Evolutionary conservation across 1,140 invertebrate species (phyloP).

Genomic region (Bombyx mandarina): DNA sequence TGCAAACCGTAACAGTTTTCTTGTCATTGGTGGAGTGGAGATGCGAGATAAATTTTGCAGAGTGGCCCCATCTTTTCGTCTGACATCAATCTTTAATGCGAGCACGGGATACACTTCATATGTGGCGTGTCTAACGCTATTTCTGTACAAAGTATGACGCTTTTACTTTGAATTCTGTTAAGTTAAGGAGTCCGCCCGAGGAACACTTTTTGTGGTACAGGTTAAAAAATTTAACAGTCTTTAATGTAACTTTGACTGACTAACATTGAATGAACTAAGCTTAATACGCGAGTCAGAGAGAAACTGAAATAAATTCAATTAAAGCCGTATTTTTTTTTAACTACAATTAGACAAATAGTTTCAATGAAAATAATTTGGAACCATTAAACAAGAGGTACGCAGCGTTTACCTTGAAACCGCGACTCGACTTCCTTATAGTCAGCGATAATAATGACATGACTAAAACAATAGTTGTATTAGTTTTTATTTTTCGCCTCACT

Average conservation of each 20-base stretch:
- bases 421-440: conserved; percentile 56
- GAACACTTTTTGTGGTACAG: not conserved
- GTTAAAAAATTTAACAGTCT: too few relatives aligned
- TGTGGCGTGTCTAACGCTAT: conserved; percentile 54
- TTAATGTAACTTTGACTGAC: too few relatives aligned
- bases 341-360: conserved; percentile 4
- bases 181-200: too few relatives aligned
- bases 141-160: conserved; percentile 38
- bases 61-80: conserved; percentile 70
- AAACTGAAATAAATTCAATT: too few relatives aligned
- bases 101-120: conserved; percentile 58
- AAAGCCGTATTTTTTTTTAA: not conserved
- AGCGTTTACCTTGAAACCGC: conserved; percentile 49
- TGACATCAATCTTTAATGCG: conserved; percentile 66
- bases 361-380: conserved; percentile 16
- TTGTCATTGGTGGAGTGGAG: conserved; percentile 67
- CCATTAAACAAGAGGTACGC: conserved; percentile 29
- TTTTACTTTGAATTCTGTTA: conserved; percentile 22
- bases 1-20: conserved; percentile 71
- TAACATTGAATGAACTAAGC: too few relatives aligned
- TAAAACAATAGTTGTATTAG: conserved; percentile 66
- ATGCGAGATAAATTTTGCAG: conserved; percentile 70
- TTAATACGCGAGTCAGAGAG: too few relatives aligned
- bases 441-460: conserved; percentile 62
- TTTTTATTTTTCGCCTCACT: conserved; percentile 58